A percentile compares a stretch with the other conserved stretches of the same genome.
These are phyloP conservation scores for Zosterops pallidus DNA, from an alignment of 2,113 vertebrate species.

Conservation along the genomic window DNA sequence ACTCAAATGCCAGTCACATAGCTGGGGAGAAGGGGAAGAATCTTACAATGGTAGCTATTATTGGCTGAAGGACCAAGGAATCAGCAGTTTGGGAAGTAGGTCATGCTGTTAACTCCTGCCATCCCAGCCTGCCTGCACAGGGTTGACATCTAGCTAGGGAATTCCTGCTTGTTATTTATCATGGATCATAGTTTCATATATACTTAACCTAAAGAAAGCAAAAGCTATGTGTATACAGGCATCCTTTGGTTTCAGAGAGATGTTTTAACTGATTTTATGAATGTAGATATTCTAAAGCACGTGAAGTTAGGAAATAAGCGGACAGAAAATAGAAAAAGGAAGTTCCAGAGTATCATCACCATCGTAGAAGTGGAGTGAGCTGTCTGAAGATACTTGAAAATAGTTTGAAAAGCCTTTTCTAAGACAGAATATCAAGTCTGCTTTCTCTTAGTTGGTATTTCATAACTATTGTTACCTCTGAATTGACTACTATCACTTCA, in stretches of 20 bases:
- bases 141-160: neutral
- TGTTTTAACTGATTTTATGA: neutral
- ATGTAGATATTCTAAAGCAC: neutral
- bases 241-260: neutral
- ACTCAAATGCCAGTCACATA: slow-evolving; percentile 36
- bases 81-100: slow-evolving; percentile 42
- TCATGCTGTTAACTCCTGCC: slow-evolving; percentile 47
- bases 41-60: slow-evolving; percentile 34
- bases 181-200: neutral
- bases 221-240: neutral
- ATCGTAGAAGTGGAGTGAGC: neutral
- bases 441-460: neutral
- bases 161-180: neutral
- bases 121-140: neutral
- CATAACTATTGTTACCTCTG: neutral
- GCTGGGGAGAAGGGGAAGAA: neutral
- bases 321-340: neutral
- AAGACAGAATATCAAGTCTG: neutral
- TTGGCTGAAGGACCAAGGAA: slow-evolving; percentile 29
- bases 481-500: neutral
- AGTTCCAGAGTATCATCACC: neutral
- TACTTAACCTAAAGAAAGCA: neutral
- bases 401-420: neutral
- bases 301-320: neutral
- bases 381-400: neutral